Conservation (phyloP, 2,113 vertebrate species). For the Hiodon tergisus region DNA sequence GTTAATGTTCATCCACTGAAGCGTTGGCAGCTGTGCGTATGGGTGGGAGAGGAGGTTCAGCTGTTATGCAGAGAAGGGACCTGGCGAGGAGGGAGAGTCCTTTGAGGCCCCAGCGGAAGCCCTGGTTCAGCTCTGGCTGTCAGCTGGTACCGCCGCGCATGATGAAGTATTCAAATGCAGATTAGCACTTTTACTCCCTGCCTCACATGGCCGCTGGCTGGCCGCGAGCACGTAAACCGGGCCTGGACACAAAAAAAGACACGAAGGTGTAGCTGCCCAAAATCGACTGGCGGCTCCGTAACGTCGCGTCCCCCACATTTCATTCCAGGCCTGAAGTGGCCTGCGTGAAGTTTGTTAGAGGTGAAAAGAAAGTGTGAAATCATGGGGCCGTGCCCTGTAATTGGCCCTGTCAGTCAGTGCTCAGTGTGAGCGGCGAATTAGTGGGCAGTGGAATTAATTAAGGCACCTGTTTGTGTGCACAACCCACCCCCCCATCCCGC, state of each 20-base stretch:
- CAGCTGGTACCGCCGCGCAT: not conserved
- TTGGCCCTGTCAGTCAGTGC: constrained; percentile 6
- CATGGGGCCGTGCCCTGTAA: not conserved
- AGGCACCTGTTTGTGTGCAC: constrained; percentile 1
- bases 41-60: not conserved
- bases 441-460: constrained; percentile 9
- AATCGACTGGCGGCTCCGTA: not conserved
- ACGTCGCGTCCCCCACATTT: not conserved
- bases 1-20: no score
- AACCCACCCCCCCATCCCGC: not conserved
- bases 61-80: not conserved
- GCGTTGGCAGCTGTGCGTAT: no score
- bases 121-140: not conserved
- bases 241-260: not conserved
- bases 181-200: constrained; percentile 10
- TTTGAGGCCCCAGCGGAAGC: not conserved
- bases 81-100: not conserved
- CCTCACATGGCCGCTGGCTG: constrained; percentile 19
- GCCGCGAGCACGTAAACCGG: constrained; percentile 4
- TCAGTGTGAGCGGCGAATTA: not conserved
- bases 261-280: not conserved
- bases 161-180: not conserved
- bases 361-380: not conserved
- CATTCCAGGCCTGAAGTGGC: not conserved
- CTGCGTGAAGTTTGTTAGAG: not conserved